Evolutionary conservation across 1,140 invertebrate species (phyloP).

Genomic region (Triops cancriformis): DNA sequence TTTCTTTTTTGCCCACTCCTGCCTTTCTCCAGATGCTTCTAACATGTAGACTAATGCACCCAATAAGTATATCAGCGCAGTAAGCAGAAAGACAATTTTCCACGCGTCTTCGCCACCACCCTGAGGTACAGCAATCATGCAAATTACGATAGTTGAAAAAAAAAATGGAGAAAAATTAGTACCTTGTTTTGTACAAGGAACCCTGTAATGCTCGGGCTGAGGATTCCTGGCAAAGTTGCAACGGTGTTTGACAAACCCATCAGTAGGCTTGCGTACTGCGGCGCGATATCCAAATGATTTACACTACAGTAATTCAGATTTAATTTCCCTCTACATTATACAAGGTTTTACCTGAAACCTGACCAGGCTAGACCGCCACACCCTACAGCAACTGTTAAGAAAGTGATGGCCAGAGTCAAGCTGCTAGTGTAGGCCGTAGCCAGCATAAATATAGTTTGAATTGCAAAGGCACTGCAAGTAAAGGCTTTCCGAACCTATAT

Average conservation of each 20-base stretch:
- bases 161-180: slow-evolving; percentile 17
- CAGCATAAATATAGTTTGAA: slow-evolving; percentile 77
- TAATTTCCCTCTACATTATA: no score
- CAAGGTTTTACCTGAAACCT: slow-evolving; percentile 59
- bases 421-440: slow-evolving; percentile 58
- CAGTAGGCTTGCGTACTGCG: slow-evolving; percentile 66
- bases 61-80: slow-evolving; percentile 36
- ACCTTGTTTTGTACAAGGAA: slow-evolving; percentile 63
- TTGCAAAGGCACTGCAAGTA: slow-evolving; percentile 61
- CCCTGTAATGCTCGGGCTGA: slow-evolving; percentile 70
- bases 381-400: slow-evolving; percentile 73
- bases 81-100: slow-evolving; percentile 42
- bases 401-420: slow-evolving; percentile 56
- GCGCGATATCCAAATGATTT: slow-evolving; percentile 78
- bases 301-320: slow-evolving; percentile 53
- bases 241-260: slow-evolving; percentile 84
- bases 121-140: not conserved
- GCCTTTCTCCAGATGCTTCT: slow-evolving; percentile 38
- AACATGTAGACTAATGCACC: slow-evolving; percentile 38
- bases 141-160: not conserved
- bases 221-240: slow-evolving; percentile 76
- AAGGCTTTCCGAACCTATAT: slow-evolving; percentile 35
- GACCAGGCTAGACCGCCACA: slow-evolving; percentile 81
- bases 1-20: slow-evolving; percentile 41
- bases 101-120: slow-evolving; percentile 32